Percentiles rank a stretch among this genome's conserved stretches.
Conservation (phyloP, 2,888 invertebrate species). For the Chironomus riparius region DNA sequence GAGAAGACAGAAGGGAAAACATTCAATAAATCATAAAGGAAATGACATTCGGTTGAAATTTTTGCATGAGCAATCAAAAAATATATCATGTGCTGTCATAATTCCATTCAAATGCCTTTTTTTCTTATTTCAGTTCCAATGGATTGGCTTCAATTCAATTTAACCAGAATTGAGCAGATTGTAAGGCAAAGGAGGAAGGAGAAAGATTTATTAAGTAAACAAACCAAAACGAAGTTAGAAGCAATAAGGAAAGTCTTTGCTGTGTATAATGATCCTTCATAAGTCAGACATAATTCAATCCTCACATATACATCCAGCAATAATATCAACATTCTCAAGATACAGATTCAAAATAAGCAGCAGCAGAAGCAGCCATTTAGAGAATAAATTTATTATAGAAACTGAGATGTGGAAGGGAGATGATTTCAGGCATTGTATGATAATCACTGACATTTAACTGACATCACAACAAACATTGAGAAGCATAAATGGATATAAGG, state of each 20-base stretch:
- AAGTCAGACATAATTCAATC: conserved; percentile 21
- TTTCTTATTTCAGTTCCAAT: not conserved
- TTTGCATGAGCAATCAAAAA: conserved; percentile 13
- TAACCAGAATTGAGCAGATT: not conserved
- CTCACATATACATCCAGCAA: not conserved
- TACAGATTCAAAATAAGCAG: not conserved
- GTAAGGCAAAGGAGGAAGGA: not conserved
- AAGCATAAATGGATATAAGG: not conserved
- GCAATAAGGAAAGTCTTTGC: not conserved
- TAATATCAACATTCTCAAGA: not conserved
- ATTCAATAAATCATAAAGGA: conserved; percentile 11
- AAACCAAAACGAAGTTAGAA: not conserved
- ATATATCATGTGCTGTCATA: conserved; percentile 16
- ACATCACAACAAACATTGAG: not conserved
- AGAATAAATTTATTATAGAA: not conserved
- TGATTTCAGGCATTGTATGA: not conserved
- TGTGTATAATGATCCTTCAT: conserved; percentile 5
- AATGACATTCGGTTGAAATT: conserved; percentile 13
- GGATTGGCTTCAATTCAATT: conserved; percentile 9
- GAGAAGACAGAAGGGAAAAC: not conserved
- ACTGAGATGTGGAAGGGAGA: not conserved
- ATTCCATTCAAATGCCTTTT: not conserved
- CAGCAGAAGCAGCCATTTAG: not conserved
- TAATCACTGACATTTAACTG: conserved; percentile 15
- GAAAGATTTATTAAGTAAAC: conserved; percentile 23